Percentiles rank a stretch among this genome's conserved stretches.
phyloP scores from a whole-genome alignment of 2,113 vertebrate genomes.

The Butorides virescens region DNA sequence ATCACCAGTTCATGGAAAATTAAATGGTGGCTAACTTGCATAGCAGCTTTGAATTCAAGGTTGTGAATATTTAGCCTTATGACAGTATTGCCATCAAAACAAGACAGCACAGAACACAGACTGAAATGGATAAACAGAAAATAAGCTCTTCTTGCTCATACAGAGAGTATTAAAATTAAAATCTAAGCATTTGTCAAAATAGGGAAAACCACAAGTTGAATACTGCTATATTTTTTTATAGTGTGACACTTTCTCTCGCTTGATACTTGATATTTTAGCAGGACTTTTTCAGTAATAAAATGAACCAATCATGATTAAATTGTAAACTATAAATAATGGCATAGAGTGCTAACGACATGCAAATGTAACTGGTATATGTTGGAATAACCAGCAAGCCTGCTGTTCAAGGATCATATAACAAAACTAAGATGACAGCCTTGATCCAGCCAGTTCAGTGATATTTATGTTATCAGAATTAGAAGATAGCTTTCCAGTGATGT shows the following conservation, averaged over 20 bases:
- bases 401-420: slow-evolving; percentile 66
- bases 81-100: not conserved
- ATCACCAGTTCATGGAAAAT: not conserved
- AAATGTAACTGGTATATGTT: slow-evolving; percentile 51
- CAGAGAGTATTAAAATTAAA: not conserved
- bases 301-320: slow-evolving; percentile 41
- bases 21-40: not conserved
- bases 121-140: not conserved
- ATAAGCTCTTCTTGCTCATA: not conserved
- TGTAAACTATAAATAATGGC: slow-evolving; percentile 38
- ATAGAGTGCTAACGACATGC: slow-evolving; percentile 36
- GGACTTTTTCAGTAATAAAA: not conserved
- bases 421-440: slow-evolving; percentile 65
- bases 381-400: slow-evolving; percentile 50
- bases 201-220: not conserved
- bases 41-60: slow-evolving; percentile 2
- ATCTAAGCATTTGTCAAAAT: not conserved
- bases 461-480: slow-evolving; percentile 67
- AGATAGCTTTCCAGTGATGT: slow-evolving; percentile 70
- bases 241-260: not conserved
- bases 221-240: not conserved
- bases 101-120: not conserved
- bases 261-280: slow-evolving; percentile 8
- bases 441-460: slow-evolving; percentile 51
- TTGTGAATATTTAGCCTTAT: not conserved